Evolutionary conservation across 2,113 vertebrate genomes (phyloP), one percentile per base, ranked within the genome.

Genomic region (Tachuris rubrigastra): DNA sequence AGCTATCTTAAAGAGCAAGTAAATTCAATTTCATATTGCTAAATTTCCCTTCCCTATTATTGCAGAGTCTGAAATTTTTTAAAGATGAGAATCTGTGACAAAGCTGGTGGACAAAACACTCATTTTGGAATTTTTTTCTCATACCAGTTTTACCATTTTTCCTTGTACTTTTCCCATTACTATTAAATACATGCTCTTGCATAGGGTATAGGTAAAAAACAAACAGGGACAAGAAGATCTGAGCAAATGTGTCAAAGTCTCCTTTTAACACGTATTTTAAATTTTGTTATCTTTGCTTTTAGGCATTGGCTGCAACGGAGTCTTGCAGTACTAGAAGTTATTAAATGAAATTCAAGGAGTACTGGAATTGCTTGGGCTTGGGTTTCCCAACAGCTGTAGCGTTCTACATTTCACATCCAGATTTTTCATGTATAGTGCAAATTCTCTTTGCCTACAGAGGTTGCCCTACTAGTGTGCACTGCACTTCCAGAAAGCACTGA

Each of bases 401-500:
- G 56, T 39, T 89, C 59, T 20, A 5, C 50, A 69, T 71, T 86
- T 79, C 84, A 69, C 42, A 62, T 65, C 46, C 67, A 60, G 9
- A 42, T 68, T 86, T 72, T 56, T 72, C 49, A 47, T 14, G 12
- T 59, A 28, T n/a, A 35, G 89, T 33, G 42, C 65, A 77, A 94
- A 89, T 75, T 63, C 60, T 47, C 10, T 69, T 49, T 85, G 81
- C 66, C 66, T 72, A 30, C 27, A 65, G 60, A 75, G 35, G 33
- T 0, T 87, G 35, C 35, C 47, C 47, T 27, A 1, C 9, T 8
- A 0, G 9, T 21, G 73, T 63, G 19, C n/a, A 3, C 0, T 77
- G n/a, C 85, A 27, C 30, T 75, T 82, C 37, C 67, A 79, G 41
- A 53, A 12, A 86, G 31, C 72, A 17, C 37, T 14, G n/a, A 50